phyloP scores from a whole-genome alignment of 1,140 invertebrate species.

The Drosophila ambigua region DNA sequence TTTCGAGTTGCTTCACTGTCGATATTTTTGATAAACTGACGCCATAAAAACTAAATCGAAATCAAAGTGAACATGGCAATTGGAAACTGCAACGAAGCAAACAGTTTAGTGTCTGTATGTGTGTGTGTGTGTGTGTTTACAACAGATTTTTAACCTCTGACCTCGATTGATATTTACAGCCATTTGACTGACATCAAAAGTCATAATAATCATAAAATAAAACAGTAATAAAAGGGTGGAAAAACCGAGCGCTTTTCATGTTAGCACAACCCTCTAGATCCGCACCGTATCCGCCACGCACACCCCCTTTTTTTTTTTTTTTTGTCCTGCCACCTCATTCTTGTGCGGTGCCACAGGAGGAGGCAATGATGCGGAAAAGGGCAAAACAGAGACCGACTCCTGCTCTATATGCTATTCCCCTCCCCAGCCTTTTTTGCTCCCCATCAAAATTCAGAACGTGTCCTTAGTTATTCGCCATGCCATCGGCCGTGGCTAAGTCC shows the following conservation, averaged over 20 bases:
- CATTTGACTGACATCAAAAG: slow-evolving; percentile 55
- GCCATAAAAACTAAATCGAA: slow-evolving; percentile 30
- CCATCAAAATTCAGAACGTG: slow-evolving; percentile 79
- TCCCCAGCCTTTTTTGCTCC: background rate
- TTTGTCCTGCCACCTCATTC: background rate
- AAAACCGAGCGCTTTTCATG: slow-evolving; percentile 54
- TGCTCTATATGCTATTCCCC: slow-evolving; percentile 20
- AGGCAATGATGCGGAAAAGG: slow-evolving; percentile 74
- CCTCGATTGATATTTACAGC: slow-evolving; percentile 44
- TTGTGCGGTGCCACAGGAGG: background rate
- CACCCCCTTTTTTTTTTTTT: background rate
- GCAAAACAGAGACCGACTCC: slow-evolving; percentile 39
- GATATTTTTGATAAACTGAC: slow-evolving; percentile 27
- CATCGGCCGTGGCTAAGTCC: slow-evolving; percentile 21
- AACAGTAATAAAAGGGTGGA: slow-evolving; percentile 38
- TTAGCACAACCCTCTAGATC: slow-evolving; percentile 36
- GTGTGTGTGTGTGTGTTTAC: slow-evolving; percentile 32
- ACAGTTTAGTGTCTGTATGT: background rate
- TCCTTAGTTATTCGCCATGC: slow-evolving; percentile 67
- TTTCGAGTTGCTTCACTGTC: slow-evolving; percentile 25
- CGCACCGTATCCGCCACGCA: background rate
- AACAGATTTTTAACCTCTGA: slow-evolving; percentile 30
- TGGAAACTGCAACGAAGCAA: slow-evolving; percentile 10
- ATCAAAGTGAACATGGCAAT: slow-evolving; percentile 4
- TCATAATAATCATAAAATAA: slow-evolving; percentile 50